Base-by-base conservation (phyloP, 2,888 invertebrate genomes). In the Drosophila paranaensis region DNA sequence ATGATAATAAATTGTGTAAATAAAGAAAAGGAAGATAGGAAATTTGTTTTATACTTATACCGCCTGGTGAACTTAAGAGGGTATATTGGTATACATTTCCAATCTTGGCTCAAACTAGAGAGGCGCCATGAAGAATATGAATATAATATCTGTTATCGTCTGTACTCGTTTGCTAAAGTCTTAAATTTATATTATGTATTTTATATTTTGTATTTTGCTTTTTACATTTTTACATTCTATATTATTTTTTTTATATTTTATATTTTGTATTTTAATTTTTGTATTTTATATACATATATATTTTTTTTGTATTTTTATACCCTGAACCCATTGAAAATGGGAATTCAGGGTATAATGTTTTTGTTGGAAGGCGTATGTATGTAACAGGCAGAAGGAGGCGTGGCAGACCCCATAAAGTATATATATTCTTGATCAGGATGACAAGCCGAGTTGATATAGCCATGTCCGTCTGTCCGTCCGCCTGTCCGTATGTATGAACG, bases 1-100 rank as follows among this genome's bases (percentile, higher is more conserved):
- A 58, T 58, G 27, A 65, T 53, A 53, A 65, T 65, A 46, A 53
- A 65, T 65, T 53, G 25, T 40, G 20, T 27, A 16, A 55, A 63
- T 20, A 35, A 42, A 42, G 51, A 42, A 35, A 4, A n/a, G 25
- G 33, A 46, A 35, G 11, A 30, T 3, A 27, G 27, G 10, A 63
- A 55, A 27, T 35, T 27, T 27, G 35, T 35, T 45, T 25, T 0
- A 8, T 14, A 43, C 30, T 16, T 13, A 53, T 37, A 14, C 46
- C 10, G 2, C 0, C 6, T 10, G 20, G 11, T 43, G 2, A 43
- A 20, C 2, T 2, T 1, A 16, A 16, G 2, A 3, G 50, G 50
- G 6, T 16, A 50, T 50, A 50, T 33, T 50, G 11, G 33, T 6
- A 33, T 30, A 27, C 30, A 8, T 33, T 8, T 33, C 6, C 6